Evolutionary conservation across 2,888 invertebrate genomes (phyloP), one percentile per base, ranked within the genome.

Genomic region (Xestoiulus laeticollis): DNA sequence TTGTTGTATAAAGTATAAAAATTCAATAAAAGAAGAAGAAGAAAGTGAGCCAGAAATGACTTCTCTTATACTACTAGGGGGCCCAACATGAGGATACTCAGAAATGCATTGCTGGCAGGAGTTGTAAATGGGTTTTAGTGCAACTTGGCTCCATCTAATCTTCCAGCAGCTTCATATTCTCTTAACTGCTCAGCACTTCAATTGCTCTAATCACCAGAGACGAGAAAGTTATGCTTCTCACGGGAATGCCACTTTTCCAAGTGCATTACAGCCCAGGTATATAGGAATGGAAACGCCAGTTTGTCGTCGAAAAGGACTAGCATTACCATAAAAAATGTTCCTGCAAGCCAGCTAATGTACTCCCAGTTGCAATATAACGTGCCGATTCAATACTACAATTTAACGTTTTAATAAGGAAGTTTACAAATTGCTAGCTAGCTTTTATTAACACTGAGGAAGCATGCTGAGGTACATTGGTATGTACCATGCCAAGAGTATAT

Each of bases 121-220:
- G 59, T 59, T 59, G 59, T 59, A 59, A 59, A 59, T n/a, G 59
- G 59, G 59, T 59, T 59, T n/a, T n/a, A 59, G 59, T n/a, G 59
- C 59, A 59, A 59, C 59, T 59, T 59, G 59, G 59, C 59, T 59
- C 59, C 59, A 59, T 59, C 59, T 59, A 59, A 59, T 59, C 59
- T 59, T 59, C 59, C 59, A n/a, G 59, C 59, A 59, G 59, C 59
- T 59, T 59, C 59, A 59, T 59, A 59, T 59, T 59, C 59, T 59
- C 59, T 59, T 59, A 59, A 59, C 59, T 59, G 59, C 59, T n/a
- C 59, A 8, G 59, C 59, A 59, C 59, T 59, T 59, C 59, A 59
- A 59, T 59, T 59, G 59, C 59, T n/a, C 59, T 59, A 59, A 59
- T 59, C 59, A 59, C 59, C 59, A 59, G 59, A 59, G 59, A 59